Percentiles rank a stretch among this genome's conserved stretches.
These are phyloP conservation scores for Halictus quadricinctus DNA, from an alignment of 2,888 invertebrate genomes.

Conservation along the genomic window DNA sequence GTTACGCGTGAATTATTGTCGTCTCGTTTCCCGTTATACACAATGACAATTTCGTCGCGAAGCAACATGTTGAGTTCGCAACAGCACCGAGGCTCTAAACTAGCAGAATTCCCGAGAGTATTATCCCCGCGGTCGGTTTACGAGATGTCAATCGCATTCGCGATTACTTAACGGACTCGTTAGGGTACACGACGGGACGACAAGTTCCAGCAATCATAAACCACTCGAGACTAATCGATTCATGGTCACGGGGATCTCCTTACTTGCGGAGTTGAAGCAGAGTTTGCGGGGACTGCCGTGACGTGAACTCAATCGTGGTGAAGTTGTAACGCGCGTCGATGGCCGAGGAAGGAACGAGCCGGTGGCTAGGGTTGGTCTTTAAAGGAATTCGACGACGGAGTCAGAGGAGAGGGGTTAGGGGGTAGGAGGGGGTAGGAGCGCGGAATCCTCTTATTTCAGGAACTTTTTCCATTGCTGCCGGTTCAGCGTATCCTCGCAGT, in stretches of 20 bases:
- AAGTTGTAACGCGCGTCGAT: constrained; percentile 13
- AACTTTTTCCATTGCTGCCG: background rate
- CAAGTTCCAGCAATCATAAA: constrained; percentile 3
- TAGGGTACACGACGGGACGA: background rate
- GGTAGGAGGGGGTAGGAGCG: background rate
- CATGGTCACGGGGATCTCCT: background rate
- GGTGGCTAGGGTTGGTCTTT: background rate
- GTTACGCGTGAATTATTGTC: background rate
- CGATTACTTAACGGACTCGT: constrained; percentile 1
- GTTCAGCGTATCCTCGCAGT: constrained; percentile 4
- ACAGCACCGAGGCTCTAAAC: background rate
- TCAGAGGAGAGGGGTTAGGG: background rate
- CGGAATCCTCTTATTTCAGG: background rate
- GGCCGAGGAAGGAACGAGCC: background rate
- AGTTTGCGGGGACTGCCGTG: background rate
- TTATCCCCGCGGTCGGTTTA: background rate
- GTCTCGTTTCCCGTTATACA: background rate
- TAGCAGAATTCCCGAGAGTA: background rate
- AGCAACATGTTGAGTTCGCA: background rate
- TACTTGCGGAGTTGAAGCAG: background rate
- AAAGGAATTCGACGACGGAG: background rate
- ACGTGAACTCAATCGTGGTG: background rate
- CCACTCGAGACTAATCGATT: background rate
- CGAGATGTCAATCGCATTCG: background rate
- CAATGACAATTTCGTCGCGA: background rate